Percentiles rank a stretch among this genome's conserved stretches.
phyloP scores from a whole-genome alignment of 2,113 vertebrate species.

The Nesoenas mayeri region DNA sequence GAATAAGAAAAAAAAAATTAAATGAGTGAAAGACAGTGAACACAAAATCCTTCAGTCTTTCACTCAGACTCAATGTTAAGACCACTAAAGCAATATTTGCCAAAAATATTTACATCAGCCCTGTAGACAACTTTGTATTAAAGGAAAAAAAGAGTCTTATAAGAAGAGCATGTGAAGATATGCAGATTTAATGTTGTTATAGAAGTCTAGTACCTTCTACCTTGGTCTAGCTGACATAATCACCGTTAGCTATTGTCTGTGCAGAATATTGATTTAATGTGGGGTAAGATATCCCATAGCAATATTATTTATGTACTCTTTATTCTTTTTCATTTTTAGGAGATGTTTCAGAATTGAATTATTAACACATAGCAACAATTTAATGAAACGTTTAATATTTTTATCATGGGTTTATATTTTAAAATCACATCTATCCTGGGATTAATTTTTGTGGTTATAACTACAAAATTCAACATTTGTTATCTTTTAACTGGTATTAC shows the following conservation, averaged over 20 bases:
- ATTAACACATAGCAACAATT: neutral
- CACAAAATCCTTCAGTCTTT: neutral
- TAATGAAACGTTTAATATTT: neutral
- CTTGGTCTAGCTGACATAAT: neutral
- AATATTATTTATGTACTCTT: neutral
- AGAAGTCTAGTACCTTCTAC: neutral
- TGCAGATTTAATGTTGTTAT: neutral
- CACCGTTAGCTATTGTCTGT: neutral
- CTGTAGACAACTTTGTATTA: neutral
- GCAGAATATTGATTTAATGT: neutral
- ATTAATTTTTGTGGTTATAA: constrained; percentile 4
- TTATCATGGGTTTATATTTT: constrained; percentile 3
- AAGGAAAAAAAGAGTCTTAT: neutral
- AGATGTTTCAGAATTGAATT: neutral
- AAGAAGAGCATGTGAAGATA: neutral
- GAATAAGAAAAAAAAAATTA: neutral
- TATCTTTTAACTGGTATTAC: neutral
- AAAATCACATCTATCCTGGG: neutral
- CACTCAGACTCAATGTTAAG: neutral
- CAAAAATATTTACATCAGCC: neutral
- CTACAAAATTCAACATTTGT: neutral
- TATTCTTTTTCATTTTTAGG: neutral
- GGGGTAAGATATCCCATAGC: accelerated
- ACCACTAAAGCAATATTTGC: neutral
- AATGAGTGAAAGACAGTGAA: neutral